phyloP scores from a whole-genome alignment of 2,888 invertebrate genomes.

The Drosophila multiciliata region DNA sequence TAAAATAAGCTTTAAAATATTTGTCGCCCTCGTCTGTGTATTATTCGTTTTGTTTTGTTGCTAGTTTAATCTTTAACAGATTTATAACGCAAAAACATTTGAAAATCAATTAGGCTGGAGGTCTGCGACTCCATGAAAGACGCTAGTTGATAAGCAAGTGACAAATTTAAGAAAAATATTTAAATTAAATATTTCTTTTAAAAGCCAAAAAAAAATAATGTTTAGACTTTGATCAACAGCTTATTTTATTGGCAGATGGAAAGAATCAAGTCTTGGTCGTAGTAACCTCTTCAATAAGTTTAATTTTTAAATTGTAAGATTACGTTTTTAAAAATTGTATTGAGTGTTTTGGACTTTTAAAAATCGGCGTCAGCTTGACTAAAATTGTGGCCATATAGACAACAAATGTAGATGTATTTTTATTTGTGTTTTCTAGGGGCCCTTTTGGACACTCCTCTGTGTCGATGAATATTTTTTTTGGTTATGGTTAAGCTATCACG shows the following conservation, averaged over 20 bases:
- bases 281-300: not conserved
- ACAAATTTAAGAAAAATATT: conserved; percentile 57
- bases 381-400: not conserved
- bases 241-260: conserved; percentile 42
- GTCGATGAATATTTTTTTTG: conserved; percentile 45
- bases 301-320: not conserved
- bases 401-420: not conserved
- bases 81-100: conserved; percentile 73
- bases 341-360: not conserved
- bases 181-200: conserved; percentile 33
- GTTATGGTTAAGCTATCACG: conserved; percentile 61
- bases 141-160: conserved; percentile 68
- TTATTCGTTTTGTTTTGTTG: conserved; percentile 30
- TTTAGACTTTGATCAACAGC: conserved; percentile 52
- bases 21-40: conserved; percentile 59
- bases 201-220: conserved; percentile 34
- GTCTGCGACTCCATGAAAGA: conserved; percentile 37
- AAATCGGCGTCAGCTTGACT: not conserved
- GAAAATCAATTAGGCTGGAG: conserved; percentile 70
- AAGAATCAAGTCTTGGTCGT: conserved; percentile 60
- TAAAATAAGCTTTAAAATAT: conserved; percentile 62
- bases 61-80: conserved; percentile 45
- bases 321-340: not conserved
- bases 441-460: conserved; percentile 42
- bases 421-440: conserved; percentile 8